A percentile compares a stretch with the other conserved stretches of the same genome.
Conservation (phyloP, 2,113 vertebrate genomes). For the Mirounga angustirostris region DNA sequence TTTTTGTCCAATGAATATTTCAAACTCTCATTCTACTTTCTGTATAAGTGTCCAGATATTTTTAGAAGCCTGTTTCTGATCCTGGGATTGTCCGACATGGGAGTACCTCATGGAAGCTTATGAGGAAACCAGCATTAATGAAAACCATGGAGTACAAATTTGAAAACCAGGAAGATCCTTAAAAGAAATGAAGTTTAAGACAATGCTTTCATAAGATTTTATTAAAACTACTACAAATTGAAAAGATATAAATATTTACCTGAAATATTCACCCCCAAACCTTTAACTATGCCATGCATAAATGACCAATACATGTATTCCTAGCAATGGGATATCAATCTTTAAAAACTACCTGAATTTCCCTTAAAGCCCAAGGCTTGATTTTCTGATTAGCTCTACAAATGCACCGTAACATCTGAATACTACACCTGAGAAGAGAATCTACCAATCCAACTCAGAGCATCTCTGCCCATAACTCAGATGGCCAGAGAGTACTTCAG, state of each 20-base stretch:
- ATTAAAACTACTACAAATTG: constrained; percentile 28
- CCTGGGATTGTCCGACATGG: not conserved
- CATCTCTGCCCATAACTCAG: not conserved
- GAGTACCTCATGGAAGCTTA: not conserved
- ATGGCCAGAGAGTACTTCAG: not conserved
- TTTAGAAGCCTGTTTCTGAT: constrained; percentile 20
- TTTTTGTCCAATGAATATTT: constrained; percentile 41
- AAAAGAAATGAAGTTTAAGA: constrained; percentile 47
- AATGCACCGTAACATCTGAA: not conserved
- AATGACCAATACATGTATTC: not conserved
- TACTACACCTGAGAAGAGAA: not conserved
- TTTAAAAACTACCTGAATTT: not conserved
- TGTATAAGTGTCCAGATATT: not conserved
- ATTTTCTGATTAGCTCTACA: constrained; percentile 43
- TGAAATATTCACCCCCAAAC: not conserved
- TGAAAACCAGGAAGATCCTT: constrained; percentile 24
- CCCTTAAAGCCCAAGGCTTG: not conserved
- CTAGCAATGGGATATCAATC: not conserved
- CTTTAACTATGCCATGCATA: constrained; percentile 34
- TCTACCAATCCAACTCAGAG: not conserved
- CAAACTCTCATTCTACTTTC: constrained; percentile 2
- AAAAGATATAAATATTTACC: not conserved
- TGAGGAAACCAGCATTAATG: not conserved
- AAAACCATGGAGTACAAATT: not conserved
- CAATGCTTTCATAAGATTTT: not conserved